phyloP scores from a whole-genome alignment of 1,140 invertebrate genomes.

The Bombus waltoni region DNA sequence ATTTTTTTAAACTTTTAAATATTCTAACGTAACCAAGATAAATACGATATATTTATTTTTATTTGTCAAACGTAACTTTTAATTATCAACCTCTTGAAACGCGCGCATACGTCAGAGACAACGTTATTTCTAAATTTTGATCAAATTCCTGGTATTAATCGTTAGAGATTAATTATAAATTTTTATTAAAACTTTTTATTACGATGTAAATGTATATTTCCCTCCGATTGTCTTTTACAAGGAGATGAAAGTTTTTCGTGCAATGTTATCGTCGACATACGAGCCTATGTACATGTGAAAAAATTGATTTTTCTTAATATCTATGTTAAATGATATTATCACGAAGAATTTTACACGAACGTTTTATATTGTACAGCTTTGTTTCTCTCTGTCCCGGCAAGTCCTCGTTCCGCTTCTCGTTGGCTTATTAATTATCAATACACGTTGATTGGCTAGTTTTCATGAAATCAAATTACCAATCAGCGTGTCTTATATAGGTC shows the following conservation, averaged over 20 bases:
- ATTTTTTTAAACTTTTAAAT: too few species aligned
- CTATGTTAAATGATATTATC: neutral
- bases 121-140: neutral
- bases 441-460: too few species aligned
- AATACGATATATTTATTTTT: too few species aligned
- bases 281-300: neutral
- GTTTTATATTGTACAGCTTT: too few species aligned
- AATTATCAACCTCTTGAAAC: too few species aligned
- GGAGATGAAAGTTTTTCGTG: neutral
- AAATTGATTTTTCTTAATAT: neutral
- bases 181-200: neutral
- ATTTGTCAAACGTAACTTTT: too few species aligned
- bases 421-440: too few species aligned
- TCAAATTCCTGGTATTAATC: neutral
- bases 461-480: too few species aligned
- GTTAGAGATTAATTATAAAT: neutral
- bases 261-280: neutral
- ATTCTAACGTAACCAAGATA: too few species aligned
- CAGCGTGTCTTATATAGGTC: too few species aligned
- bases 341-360: neutral
- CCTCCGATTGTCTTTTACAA: fast-evolving
- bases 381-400: too few species aligned
- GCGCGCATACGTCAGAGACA: neutral
- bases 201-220: neutral
- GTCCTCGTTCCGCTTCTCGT: too few species aligned